Conservation (phyloP, 2,113 vertebrate genomes). For the Mionectes macconnelli region DNA sequence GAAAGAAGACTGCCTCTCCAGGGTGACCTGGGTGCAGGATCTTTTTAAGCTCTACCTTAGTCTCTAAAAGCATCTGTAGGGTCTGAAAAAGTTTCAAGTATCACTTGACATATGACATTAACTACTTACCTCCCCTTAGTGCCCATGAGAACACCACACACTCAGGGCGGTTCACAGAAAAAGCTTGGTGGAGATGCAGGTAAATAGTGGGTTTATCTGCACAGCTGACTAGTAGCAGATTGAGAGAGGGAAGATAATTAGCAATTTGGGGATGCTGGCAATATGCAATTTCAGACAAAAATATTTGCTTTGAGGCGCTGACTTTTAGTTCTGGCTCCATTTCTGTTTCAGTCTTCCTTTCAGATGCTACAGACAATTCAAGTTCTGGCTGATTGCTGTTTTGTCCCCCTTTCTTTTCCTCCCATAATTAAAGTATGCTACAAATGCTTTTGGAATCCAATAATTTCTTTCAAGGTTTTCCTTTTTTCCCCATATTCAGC, state of each 20-base stretch:
- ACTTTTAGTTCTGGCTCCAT: neutral
- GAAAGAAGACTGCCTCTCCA: neutral
- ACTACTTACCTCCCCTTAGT: neutral
- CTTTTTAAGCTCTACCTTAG: neutral
- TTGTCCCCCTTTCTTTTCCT: neutral
- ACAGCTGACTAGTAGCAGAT: neutral
- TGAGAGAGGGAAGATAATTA: conserved; percentile 4
- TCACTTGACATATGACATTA: neutral
- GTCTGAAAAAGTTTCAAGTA: neutral
- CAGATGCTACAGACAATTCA: neutral
- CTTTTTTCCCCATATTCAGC: neutral
- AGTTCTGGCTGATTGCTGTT: neutral
- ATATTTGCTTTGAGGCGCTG: neutral
- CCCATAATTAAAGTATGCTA: neutral
- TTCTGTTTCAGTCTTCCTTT: neutral
- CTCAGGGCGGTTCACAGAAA: neutral
- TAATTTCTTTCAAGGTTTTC: neutral
- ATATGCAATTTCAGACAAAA: neutral
- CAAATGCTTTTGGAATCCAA: neutral
- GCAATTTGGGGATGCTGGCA: neutral
- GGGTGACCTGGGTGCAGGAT: neutral
- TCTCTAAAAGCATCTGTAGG: neutral
- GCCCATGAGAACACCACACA: neutral
- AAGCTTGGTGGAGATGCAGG: neutral
- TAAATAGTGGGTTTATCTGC: neutral